These are phyloP conservation scores for Pelosia muscerda DNA, from an alignment of 2,888 invertebrate genomes.

Conservation along the genomic window DNA sequence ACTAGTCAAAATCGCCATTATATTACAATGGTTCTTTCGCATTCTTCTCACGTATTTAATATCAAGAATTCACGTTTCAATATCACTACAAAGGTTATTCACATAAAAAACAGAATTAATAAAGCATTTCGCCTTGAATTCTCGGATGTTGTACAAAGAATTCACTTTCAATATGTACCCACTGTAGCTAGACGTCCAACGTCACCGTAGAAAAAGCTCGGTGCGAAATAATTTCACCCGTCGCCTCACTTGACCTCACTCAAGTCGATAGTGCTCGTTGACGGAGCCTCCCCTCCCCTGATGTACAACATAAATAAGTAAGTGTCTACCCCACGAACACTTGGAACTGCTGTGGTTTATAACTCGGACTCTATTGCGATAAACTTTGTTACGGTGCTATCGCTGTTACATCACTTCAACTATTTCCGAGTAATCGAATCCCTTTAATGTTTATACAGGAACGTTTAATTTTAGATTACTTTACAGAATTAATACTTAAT, in stretches of 20 bases:
- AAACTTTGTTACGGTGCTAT: conserved; percentile 26
- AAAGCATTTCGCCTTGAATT: conserved; percentile 17
- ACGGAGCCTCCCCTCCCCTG: conserved; percentile 43
- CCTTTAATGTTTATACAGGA: neutral
- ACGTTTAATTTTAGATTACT: conserved; percentile 7
- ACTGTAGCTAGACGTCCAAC: conserved; percentile 20
- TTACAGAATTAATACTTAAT: neutral
- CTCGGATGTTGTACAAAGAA: conserved; percentile 15
- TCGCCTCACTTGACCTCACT: conserved; percentile 64
- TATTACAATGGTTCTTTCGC: neutral
- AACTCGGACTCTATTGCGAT: conserved; percentile 21
- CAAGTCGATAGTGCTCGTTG: conserved; percentile 59
- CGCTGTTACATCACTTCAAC: conserved; percentile 20
- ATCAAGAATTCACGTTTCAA: neutral
- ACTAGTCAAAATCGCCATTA: neutral
- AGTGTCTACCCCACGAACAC: conserved; percentile 59
- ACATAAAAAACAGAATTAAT: conserved; percentile 12
- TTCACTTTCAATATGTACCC: conserved; percentile 36
- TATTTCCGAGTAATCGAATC: conserved; percentile 15
- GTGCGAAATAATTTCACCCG: conserved; percentile 57
- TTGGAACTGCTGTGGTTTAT: conserved; percentile 38
- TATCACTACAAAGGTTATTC: neutral
- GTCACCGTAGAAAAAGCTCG: conserved; percentile 50
- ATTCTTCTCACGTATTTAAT: neutral
- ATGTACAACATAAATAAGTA: conserved; percentile 65